phyloP scores from a whole-genome alignment of 2,113 vertebrate species.

The Chaetorhynchus papuensis region DNA sequence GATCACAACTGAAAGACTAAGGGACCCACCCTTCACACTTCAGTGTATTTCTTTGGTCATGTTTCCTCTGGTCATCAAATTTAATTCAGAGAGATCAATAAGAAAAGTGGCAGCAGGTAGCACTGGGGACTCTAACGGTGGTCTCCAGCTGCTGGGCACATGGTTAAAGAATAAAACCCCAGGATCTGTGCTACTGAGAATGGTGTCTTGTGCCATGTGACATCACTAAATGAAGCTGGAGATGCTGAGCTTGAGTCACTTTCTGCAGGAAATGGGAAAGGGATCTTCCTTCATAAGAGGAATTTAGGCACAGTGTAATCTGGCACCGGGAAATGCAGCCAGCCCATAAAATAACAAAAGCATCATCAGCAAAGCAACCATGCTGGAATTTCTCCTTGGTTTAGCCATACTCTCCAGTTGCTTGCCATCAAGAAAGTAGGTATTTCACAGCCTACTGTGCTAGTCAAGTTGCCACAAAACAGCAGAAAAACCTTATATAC shows the following conservation, averaged over 20 bases:
- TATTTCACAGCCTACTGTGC: neutral
- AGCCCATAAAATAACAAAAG: neutral
- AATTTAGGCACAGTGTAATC: neutral
- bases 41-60: neutral
- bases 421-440: neutral
- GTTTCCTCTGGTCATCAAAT: neutral
- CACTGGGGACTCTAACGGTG: accelerated
- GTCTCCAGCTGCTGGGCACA: neutral
- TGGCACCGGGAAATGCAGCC: neutral
- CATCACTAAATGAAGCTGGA: neutral
- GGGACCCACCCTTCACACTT: neutral
- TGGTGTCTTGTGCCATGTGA: neutral
- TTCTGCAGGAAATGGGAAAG: neutral
- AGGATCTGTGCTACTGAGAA: neutral
- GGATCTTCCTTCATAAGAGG: neutral
- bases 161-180: neutral
- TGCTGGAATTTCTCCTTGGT: neutral
- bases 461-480: neutral
- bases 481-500: neutral
- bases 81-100: neutral
- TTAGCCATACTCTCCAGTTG: neutral
- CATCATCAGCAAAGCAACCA: neutral
- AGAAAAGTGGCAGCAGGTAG: neutral
- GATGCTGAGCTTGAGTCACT: neutral
- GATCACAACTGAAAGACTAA: neutral